Base-by-base conservation (phyloP, 1,140 invertebrate species). In the Globodera rostochiensis region DNA sequence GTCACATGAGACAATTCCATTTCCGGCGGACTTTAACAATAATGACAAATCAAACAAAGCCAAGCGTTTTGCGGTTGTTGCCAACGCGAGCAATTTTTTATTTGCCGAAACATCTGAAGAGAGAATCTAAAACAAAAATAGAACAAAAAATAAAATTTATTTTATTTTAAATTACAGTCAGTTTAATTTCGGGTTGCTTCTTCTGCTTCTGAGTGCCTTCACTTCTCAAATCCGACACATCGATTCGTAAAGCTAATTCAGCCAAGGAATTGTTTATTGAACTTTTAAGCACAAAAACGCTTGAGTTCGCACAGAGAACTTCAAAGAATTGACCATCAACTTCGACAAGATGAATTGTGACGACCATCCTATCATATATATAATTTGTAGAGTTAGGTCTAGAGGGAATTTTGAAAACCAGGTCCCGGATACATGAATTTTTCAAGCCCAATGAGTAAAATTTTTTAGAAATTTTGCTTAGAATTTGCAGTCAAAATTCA, bases 11-110 rank as follows among this genome's bases (percentile, higher is more conserved):
- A 9, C 69, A 71, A 69, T 45, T 69, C 5, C 46, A 36, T 6
- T 45, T 25, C 9, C 36, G 36, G 5, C 36, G 36, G 5, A 11
- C 36, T 21, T 45, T 69, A 21, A 11, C 15, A 71, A 45, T 7
- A n/a, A 45, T 71, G 11, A 7, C 8, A 71, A 6, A 4, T 71
- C 69, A 71, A 71, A 36, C 6, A 71, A 19, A 45, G 36, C 25
- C 5, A 71, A 1, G 25, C 36, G 69, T 71, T 71, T 71, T 71
- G 69, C 36, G n/a, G 69, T 45, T 13, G 69, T 71, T 71, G 69
- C 69, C 25, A 71, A 8, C 9, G 69, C 69, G 46, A 71, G 69
- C 13, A 47, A 11, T 45, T 71, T 71, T 6, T 19, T 15, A 36
- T 71, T 21, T 5, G 25, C 3, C 21, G 69, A 71, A 71, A 71